phyloP scores from a whole-genome alignment of 1,140 invertebrate genomes.

The fruit fly (Drosophila melanogaster) region DNA sequence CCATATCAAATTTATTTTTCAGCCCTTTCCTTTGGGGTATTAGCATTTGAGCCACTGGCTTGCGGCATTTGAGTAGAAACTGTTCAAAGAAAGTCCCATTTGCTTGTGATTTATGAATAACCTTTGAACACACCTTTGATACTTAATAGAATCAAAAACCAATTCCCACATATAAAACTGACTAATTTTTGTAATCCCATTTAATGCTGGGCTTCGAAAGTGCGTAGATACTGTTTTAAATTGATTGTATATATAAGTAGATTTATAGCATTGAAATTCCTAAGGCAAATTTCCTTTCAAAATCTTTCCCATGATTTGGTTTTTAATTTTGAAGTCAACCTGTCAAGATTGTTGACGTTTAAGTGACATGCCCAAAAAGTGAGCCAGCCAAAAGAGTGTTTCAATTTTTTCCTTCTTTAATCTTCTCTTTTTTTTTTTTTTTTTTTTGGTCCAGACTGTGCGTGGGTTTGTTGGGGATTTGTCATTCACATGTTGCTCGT shows the following conservation, averaged over 20 bases:
- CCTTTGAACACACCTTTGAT: no score
- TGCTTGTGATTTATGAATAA: not conserved
- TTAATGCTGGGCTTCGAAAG: no score
- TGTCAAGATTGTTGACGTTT: conserved; percentile 41
- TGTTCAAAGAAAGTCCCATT: not conserved
- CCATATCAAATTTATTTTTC: conserved; percentile 1
- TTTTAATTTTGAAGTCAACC: conserved; percentile 2
- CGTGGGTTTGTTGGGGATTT: not conserved
- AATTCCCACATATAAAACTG: no score
- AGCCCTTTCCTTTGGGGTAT: not conserved
- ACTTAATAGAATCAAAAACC: not conserved
- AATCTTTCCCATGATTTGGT: not conserved
- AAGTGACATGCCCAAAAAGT: conserved; percentile 23
- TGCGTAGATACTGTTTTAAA: no score
- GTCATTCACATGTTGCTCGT: conserved; percentile 15
- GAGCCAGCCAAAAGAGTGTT: not conserved
- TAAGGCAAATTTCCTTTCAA: not conserved
- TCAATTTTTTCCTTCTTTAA: not conserved
- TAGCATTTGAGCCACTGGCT: not conserved
- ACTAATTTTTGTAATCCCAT: no score
- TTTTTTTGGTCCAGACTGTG: not conserved
- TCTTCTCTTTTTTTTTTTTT: not conserved
- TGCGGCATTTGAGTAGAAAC: not conserved
- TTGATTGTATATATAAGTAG: no score
- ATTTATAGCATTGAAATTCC: not conserved